Evolutionary conservation across 2,888 invertebrate species (phyloP), one percentile per base, ranked within the genome.

Genomic region (Pristionchus fissidentatus): DNA sequence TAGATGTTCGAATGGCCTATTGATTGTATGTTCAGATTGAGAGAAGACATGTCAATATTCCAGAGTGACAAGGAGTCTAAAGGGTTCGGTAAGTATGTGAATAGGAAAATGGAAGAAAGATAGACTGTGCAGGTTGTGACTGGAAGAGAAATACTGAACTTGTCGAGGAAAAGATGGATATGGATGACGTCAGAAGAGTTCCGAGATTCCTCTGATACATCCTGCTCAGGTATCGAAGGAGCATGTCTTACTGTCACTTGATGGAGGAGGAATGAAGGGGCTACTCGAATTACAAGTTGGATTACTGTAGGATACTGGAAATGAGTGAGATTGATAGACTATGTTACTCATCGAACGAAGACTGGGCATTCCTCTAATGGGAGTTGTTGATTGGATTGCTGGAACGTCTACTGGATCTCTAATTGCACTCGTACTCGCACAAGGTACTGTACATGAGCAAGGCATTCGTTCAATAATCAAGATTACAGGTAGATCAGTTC

Each of bases 361-460:
- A 46, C 46, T 81, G 13, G 80, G 80, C 26, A 35, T 62, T 62
- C 80, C 80, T 10, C n/a, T 81, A 8, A 52, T 62, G 80, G 80
- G 52, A 43, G n/a, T 81, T 38, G 62, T 81, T 38, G 80, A 81
- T 38, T 81, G 80, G 80, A 52, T 81, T 22, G 80, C 80, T 5
- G 80, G 80, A 26, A 81, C 80, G 43, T 81, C 80, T 8, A 81
- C 80, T 46, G 80, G 80, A 81, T 81, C 80, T 7, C 43, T 81
- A 3, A 49, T 81, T 46, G 80, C 80, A 35, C 60, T 81, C 32
- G 62, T 49, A 43, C 80, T 81, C 46, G 80, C 62, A 62, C 80
- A 81, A 26, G 62, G 80, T 81, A 81, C 32, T 29, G 38, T 62
- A 62, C 19, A 19, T 32, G n/a, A 70, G 13, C 8, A 43, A 13